These are phyloP conservation scores for Gallinago undulata DNA, from an alignment of 2,113 vertebrate species.

Conservation along the genomic window DNA sequence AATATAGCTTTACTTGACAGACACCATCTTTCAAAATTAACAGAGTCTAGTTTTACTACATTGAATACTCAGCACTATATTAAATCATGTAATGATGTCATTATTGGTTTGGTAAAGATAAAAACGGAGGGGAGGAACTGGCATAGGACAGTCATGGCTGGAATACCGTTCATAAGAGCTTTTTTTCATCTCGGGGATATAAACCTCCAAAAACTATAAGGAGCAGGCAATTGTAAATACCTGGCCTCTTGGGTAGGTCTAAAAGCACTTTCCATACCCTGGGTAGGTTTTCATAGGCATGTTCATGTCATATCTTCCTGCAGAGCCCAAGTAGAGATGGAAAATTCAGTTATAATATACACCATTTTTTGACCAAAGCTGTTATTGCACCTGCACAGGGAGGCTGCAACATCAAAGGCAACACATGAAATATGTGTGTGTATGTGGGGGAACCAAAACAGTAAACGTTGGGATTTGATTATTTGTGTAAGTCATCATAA, in stretches of 20 bases:
- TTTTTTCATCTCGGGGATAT: neutral
- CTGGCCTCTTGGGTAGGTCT: neutral
- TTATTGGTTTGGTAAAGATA: neutral
- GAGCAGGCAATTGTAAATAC: neutral
- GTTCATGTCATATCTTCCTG: neutral
- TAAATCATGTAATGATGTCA: neutral
- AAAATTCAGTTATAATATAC: neutral
- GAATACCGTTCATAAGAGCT: neutral
- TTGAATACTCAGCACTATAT: neutral
- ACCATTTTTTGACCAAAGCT: neutral
- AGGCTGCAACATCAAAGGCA: conserved; percentile 62
- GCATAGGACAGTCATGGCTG: no score
- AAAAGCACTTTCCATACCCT: neutral
- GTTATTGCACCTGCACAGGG: conserved; percentile 21
- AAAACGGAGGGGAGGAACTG: neutral
- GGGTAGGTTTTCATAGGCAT: neutral
- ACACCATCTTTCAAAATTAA: neutral
- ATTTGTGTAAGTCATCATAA: conserved; percentile 48
- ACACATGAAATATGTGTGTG: conserved; percentile 15
- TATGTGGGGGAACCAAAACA: neutral
- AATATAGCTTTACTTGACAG: neutral
- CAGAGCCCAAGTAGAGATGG: neutral
- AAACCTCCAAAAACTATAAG: neutral
- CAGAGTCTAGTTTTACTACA: neutral
- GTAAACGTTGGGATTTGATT: conserved; percentile 45